Conservation (phyloP, 2,113 vertebrate species). For the Anseranas semipalmata region DNA sequence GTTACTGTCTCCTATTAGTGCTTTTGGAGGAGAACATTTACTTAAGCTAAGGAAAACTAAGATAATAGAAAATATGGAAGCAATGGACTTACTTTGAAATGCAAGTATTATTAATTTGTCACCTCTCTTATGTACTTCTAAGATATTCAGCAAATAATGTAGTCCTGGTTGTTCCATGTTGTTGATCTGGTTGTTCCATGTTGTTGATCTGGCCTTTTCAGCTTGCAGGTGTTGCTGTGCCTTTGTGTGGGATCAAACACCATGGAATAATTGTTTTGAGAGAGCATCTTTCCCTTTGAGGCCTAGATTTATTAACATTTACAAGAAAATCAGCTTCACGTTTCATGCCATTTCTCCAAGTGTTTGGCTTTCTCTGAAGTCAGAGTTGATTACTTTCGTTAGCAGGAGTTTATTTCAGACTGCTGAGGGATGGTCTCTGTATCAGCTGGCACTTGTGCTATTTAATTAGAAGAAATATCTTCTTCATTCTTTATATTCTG, state of each 20-base stretch:
- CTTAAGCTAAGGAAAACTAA: background rate
- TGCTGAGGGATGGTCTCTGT: background rate
- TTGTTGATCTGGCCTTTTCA: background rate
- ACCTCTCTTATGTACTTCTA: background rate
- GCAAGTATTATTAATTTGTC: background rate
- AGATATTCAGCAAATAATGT: background rate
- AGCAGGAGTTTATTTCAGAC: background rate
- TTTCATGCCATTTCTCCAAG: background rate
- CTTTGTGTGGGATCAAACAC: background rate
- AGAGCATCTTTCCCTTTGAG: background rate
- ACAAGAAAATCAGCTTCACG: background rate
- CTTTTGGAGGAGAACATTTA: background rate
- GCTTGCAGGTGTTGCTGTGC: background rate
- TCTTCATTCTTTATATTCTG: background rate
- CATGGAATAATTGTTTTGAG: background rate
- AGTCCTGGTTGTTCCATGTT: background rate
- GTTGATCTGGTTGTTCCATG: background rate
- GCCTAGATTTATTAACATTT: background rate
- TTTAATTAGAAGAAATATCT: background rate
- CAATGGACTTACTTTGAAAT: background rate
- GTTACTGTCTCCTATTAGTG: background rate
- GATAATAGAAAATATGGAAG: background rate
- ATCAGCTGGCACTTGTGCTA: background rate
- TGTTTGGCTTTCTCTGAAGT: background rate
- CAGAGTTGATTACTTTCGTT: background rate